These are phyloP conservation scores for Nyctalus aviator DNA, from an alignment of 2,797 vertebrate species.

Conservation along the genomic window DNA sequence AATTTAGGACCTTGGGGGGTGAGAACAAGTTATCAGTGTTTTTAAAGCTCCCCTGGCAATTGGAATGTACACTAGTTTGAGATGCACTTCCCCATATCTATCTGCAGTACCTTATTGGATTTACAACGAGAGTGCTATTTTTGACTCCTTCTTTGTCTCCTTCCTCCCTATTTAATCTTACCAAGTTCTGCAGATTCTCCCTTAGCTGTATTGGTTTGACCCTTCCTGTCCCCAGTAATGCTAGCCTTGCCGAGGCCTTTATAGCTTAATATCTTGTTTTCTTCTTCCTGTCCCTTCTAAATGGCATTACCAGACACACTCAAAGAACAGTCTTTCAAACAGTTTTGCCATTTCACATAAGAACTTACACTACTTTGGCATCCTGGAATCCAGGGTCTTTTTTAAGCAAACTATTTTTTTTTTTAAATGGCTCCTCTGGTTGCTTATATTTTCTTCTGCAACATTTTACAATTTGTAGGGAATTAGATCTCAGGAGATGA, in stretches of 20 bases:
- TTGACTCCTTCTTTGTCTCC: conserved; percentile 25
- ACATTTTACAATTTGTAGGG: background rate
- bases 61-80: background rate
- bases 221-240: background rate
- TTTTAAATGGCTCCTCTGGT: background rate
- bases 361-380: background rate
- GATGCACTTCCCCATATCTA: background rate
- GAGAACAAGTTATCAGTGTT: conserved; percentile 34
- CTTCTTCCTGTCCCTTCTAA: background rate
- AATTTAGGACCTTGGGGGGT: background rate
- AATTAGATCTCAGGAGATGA: background rate
- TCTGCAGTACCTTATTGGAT: background rate
- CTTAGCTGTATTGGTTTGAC: background rate
- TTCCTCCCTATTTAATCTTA: conserved; percentile 38
- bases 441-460: background rate
- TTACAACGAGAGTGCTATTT: conserved; percentile 47
- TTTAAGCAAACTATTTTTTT: background rate
- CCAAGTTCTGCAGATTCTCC: conserved; percentile 2
- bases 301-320: background rate
- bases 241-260: background rate
- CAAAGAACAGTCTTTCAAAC: conserved; percentile 32
- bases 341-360: conserved; percentile 6
- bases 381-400: conserved; percentile 20
- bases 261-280: conserved; percentile 9
- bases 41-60: conserved; percentile 40